A percentile compares a stretch with the other conserved stretches of the same genome.
phyloP scores from a whole-genome alignment of 2,888 invertebrate genomes.

The Ornithoptera priamus region DNA sequence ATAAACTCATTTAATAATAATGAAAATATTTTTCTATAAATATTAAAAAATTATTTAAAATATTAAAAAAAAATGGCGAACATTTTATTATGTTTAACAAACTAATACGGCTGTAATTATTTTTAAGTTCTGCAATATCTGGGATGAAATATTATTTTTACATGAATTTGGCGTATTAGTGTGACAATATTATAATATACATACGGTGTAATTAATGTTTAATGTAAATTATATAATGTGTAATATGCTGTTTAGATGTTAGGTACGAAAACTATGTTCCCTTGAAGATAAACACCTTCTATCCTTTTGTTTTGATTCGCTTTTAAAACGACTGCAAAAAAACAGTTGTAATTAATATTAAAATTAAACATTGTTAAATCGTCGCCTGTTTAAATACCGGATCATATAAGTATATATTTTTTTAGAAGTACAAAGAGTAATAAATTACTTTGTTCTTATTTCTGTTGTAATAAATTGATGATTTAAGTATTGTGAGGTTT shows the following conservation, averaged over 20 bases:
- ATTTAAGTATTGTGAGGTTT: neutral
- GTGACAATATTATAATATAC: constrained; percentile 68
- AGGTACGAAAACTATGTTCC: constrained; percentile 44
- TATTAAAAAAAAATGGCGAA: constrained; percentile 31
- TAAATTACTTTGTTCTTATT: neutral
- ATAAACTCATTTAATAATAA: constrained; percentile 49
- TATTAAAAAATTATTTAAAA: constrained; percentile 53
- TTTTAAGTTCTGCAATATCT: constrained; percentile 65
- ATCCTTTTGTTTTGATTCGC: constrained; percentile 27
- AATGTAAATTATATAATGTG: constrained; percentile 58
- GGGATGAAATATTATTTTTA: constrained; percentile 60
- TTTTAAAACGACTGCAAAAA: neutral
- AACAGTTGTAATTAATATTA: neutral
- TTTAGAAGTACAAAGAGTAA: constrained; percentile 1
- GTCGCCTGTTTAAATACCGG: neutral
- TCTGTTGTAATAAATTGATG: neutral
- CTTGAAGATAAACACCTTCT: constrained; percentile 6
- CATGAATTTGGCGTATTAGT: constrained; percentile 62
- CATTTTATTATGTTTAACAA: constrained; percentile 42
- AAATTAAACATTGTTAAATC: neutral
- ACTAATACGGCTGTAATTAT: constrained; percentile 55
- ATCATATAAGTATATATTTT: neutral
- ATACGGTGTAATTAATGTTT: constrained; percentile 49
- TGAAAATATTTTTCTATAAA: constrained; percentile 70
- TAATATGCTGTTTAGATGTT: constrained; percentile 61